These are phyloP conservation scores for Wiebesia pumilae DNA, from an alignment of 1,140 invertebrate genomes.

Conservation along the genomic window DNA sequence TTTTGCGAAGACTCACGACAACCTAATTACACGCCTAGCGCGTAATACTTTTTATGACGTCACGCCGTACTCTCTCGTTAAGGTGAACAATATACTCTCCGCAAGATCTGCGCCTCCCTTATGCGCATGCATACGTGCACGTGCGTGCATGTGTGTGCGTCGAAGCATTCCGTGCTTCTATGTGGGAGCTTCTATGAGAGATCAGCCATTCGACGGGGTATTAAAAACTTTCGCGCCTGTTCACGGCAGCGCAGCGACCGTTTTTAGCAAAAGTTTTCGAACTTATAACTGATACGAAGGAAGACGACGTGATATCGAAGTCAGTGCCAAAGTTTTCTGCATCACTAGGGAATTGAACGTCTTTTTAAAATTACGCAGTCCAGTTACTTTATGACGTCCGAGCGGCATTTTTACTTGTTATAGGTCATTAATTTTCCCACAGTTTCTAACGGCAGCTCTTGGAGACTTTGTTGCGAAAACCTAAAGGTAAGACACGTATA, in stretches of 20 bases:
- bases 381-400: not conserved
- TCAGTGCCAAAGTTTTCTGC: conserved; percentile 3
- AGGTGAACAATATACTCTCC: not conserved
- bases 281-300: not conserved
- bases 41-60: conserved; percentile 34
- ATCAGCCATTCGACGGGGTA: not conserved
- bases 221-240: not conserved
- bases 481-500: too few species aligned
- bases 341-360: not conserved
- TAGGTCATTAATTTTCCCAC: not conserved
- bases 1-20: conserved; percentile 12
- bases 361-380: conserved; percentile 2
- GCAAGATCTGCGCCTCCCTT: not conserved
- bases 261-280: not conserved
- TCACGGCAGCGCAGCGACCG: not conserved
- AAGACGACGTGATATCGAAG: not conserved
- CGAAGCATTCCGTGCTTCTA: not conserved
- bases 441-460: not conserved
- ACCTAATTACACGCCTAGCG: conserved; percentile 35
- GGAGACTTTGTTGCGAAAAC: too few species aligned
- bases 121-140: too few species aligned
- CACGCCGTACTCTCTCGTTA: not conserved
- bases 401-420: not conserved
- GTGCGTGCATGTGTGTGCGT: too few species aligned
- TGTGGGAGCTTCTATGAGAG: not conserved